These are phyloP conservation scores for Desmodus rotundus DNA, from an alignment of 2,113 vertebrate genomes.

Conservation along the genomic window DNA sequence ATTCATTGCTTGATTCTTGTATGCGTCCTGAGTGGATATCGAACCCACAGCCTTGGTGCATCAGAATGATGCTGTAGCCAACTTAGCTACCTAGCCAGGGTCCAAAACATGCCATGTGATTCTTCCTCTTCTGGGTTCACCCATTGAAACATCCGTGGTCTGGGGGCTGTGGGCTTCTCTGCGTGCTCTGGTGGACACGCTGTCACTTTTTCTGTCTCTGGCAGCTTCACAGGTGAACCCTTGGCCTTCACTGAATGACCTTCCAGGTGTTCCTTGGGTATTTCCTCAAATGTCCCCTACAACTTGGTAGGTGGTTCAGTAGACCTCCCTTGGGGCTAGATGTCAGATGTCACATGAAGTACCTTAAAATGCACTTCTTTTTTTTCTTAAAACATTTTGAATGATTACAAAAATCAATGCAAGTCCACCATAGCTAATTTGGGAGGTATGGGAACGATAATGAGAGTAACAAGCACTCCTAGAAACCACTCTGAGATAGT, in stretches of 20 bases:
- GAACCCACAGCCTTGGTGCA: too few relatives aligned
- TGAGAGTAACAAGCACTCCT: not conserved
- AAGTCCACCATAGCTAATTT: not conserved
- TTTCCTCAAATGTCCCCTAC: not conserved
- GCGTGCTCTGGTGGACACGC: not conserved
- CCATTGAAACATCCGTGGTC: not conserved
- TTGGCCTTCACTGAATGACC: not conserved
- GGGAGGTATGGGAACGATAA: not conserved
- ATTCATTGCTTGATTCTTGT: too few relatives aligned
- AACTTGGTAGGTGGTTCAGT: not conserved
- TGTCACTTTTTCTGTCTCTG: not conserved
- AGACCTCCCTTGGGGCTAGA: not conserved
- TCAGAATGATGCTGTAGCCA: too few relatives aligned
- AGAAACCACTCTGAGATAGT: not conserved
- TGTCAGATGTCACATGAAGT: not conserved
- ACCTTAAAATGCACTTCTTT: not conserved
- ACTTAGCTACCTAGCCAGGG: too few relatives aligned
- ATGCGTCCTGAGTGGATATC: too few relatives aligned
- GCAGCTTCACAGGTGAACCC: fast-evolving
- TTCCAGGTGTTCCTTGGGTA: not conserved
- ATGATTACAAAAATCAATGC: not conserved
- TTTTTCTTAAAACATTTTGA: not conserved
- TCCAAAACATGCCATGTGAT: not conserved
- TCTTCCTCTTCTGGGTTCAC: not conserved
- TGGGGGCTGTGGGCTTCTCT: not conserved